Percentiles rank a stretch among this genome's conserved stretches.
phyloP scores from a whole-genome alignment of 1,140 invertebrate genomes.

The Steinernema khuongi region DNA sequence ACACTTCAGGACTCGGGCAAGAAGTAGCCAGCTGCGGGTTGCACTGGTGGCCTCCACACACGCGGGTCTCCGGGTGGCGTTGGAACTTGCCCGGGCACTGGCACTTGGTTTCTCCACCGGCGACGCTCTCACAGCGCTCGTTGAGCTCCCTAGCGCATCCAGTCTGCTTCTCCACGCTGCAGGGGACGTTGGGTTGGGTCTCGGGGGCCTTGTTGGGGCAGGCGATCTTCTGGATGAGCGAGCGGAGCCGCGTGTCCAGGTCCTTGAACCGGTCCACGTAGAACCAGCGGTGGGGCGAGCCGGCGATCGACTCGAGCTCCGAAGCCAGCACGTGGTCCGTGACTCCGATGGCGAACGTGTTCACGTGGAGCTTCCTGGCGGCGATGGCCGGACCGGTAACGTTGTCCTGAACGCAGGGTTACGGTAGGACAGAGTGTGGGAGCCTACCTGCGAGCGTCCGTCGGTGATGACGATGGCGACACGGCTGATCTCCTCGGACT shows the following conservation, averaged over 20 bases:
- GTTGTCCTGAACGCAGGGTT: too few relatives aligned
- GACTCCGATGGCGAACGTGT: conserved; percentile 58
- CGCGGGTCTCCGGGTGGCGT: conserved; percentile 52
- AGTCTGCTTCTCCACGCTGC: conserved; percentile 54
- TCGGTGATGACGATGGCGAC: conserved; percentile 58
- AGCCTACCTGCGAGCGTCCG: conserved; percentile 57
- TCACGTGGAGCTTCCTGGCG: conserved; percentile 47
- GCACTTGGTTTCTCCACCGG: conserved; percentile 40
- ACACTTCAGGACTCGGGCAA: conserved; percentile 54
- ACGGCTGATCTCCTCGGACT: conserved; percentile 46
- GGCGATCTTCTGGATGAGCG: conserved; percentile 56
- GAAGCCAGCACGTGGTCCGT: conserved; percentile 57
- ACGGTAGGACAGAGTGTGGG: too few relatives aligned
- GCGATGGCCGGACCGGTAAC: conserved; percentile 55
- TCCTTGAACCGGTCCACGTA: conserved; percentile 59
- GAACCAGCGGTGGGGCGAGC: conserved; percentile 57
- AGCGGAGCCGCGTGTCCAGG: conserved; percentile 54
- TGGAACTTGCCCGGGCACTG: conserved; percentile 50
- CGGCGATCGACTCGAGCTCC: conserved; percentile 55
- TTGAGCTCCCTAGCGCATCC: conserved; percentile 55
- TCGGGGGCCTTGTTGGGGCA: conserved; percentile 41
- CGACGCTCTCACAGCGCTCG: conserved; percentile 47
- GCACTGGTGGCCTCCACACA: conserved; percentile 55
- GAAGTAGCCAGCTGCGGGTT: conserved; percentile 52
- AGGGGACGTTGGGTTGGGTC: conserved; percentile 29